Conservation (phyloP, 2,888 invertebrate species). For the Ennomos erosarius region DNA sequence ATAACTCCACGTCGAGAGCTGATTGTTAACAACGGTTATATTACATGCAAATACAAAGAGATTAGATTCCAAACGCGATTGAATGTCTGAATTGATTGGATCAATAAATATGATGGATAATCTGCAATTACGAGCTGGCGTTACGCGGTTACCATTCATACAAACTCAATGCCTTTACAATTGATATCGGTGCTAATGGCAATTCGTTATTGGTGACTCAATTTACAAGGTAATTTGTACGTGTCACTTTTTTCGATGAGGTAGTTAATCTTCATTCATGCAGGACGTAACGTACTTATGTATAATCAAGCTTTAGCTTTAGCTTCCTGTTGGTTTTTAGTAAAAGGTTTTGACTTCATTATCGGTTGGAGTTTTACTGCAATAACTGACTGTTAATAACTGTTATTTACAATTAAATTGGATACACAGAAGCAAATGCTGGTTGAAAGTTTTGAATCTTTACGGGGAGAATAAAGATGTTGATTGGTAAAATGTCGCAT, state of each 20-base stretch:
- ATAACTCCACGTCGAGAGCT: background rate
- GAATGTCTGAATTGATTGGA: constrained; percentile 51
- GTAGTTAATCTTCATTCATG: constrained; percentile 21
- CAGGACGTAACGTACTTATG: constrained; percentile 1
- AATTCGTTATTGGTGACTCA: constrained; percentile 27
- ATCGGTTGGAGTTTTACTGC: too few relatives aligned
- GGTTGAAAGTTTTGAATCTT: too few relatives aligned
- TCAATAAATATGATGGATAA: constrained; percentile 57
- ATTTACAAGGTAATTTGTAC: constrained; percentile 25
- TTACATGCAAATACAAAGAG: constrained; percentile 45
- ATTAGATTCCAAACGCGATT: constrained; percentile 52
- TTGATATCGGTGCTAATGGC: constrained; percentile 33
- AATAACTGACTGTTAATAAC: too few relatives aligned
- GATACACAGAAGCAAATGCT: too few relatives aligned
- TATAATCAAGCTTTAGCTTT: background rate
- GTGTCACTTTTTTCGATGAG: constrained; percentile 26
- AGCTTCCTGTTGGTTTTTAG: too few relatives aligned
- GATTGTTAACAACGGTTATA: constrained; percentile 32
- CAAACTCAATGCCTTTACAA: constrained; percentile 32
- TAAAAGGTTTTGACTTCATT: too few relatives aligned
- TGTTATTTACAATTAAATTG: too few relatives aligned
- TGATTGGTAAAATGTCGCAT: too few relatives aligned
- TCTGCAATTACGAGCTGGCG: constrained; percentile 48
- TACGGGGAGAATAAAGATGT: too few relatives aligned
- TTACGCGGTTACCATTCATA: constrained; percentile 33